Evolutionary conservation across 2,113 vertebrate species (phyloP).

Genomic region (Dermatemys mawii): DNA sequence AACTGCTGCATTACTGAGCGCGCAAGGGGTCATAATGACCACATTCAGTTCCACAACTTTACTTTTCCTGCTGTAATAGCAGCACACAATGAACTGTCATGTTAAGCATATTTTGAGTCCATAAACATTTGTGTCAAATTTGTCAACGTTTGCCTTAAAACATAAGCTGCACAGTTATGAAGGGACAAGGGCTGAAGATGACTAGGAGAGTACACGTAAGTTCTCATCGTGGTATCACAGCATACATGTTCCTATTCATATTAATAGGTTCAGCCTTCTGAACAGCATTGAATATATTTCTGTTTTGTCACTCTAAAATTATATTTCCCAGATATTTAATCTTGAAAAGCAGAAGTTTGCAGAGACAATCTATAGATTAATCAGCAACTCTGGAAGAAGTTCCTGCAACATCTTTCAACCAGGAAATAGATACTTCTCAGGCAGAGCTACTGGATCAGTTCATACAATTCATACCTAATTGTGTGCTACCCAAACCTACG

Average conservation of each 20-base stretch:
- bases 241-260: background rate
- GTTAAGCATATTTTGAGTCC: background rate
- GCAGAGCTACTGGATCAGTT: background rate
- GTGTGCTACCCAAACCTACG: background rate
- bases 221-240: background rate
- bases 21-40: background rate
- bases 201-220: background rate
- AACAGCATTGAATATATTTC: background rate
- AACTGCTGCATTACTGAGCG: background rate
- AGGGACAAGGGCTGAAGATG: background rate
- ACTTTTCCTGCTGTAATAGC: background rate
- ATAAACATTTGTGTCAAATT: background rate
- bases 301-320: background rate
- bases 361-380: background rate
- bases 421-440: background rate
- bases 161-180: background rate
- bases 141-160: constrained; percentile 16
- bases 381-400: background rate
- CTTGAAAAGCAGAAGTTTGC: background rate
- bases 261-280: background rate
- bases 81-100: background rate
- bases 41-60: background rate
- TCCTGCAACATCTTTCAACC: background rate
- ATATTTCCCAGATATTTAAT: background rate
- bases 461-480: background rate